Evolutionary conservation across 1,140 invertebrate species (phyloP), one percentile per base, ranked within the genome.

Genomic region (Drosophila subpulchrella): DNA sequence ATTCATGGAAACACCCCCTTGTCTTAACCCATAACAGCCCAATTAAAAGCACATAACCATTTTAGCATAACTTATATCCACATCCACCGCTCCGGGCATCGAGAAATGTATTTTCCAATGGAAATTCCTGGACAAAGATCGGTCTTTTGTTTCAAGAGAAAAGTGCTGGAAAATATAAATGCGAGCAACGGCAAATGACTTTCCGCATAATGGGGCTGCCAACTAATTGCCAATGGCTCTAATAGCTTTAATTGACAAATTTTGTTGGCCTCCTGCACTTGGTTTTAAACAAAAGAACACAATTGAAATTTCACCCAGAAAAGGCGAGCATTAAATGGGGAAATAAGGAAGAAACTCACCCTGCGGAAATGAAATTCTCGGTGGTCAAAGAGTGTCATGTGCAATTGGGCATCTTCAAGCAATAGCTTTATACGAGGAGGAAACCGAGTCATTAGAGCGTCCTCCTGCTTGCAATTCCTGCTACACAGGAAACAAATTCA

Each of bases 181-280:
- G 39, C 15, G 36, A 34, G 63, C 20, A 12, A 75, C 7, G 13
- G 76, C 81, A 8, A 90, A 57, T 41, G 92, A 42, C 47, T 58
- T 59, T 53, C 75, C 57, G 36, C 78, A 72, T 42, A 81, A 81
- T 73, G 68, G 56, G 38, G 15, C 53, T 50, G 20, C 34, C 56
- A 81, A 83, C 77, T 83, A 84, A 84, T 75, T 81, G 62, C 76
- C 75, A 57, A 78, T 71, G 75, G 48, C 55, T 55, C 32, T 77
- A 84, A 84, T 81, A 62, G 66, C 66, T 86, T 85, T 81, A 83
- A 83, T 83, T 83, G 80, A 71, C 80, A 65, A 54, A 73, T 72
- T 65, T 72, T 59, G 68, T 78, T 55, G 47, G 46, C 48, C 61
- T 47, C 50, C 54, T 20, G 20, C 20, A 20, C 20, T 20, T 20